Conservation (phyloP, 2,888 invertebrate species). For the Pardosa pseudoannulata region DNA sequence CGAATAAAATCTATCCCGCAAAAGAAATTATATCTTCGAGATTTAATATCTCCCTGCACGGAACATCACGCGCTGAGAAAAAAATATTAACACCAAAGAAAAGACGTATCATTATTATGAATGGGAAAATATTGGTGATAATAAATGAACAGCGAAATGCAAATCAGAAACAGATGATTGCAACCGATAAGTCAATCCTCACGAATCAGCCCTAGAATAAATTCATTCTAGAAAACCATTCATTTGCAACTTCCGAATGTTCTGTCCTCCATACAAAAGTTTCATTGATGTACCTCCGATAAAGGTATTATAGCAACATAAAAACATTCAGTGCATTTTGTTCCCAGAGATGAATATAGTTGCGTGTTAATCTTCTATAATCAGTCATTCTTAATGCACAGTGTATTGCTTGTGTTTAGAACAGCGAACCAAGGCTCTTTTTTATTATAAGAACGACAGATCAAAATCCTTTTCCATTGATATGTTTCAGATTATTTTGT, state of each 20-base stretch:
- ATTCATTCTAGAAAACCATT: neutral
- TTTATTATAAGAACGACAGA: too few species aligned
- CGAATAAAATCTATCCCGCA: too few species aligned
- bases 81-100: too few species aligned
- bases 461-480: too few species aligned
- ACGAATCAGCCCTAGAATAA: neutral
- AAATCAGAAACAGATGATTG: slow-evolving; percentile 3
- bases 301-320: too few species aligned
- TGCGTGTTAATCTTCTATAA: slow-evolving; percentile 39
- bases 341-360: slow-evolving; percentile 14
- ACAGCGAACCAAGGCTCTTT: too few species aligned
- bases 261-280: too few species aligned
- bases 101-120: neutral
- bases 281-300: too few species aligned
- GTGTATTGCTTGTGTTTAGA: slow-evolving; percentile 27
- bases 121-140: neutral
- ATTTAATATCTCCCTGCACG: too few species aligned
- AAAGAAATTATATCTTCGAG: too few species aligned
- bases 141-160: neutral
- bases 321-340: slow-evolving; percentile 2
- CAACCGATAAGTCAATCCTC: neutral
- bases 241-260: neutral
- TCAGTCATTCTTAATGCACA: slow-evolving; percentile 39
- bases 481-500: too few species aligned
- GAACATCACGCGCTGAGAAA: too few species aligned